phyloP scores from a whole-genome alignment of 2,797 vertebrate species.

The Pteronotus mesoamericanus region DNA sequence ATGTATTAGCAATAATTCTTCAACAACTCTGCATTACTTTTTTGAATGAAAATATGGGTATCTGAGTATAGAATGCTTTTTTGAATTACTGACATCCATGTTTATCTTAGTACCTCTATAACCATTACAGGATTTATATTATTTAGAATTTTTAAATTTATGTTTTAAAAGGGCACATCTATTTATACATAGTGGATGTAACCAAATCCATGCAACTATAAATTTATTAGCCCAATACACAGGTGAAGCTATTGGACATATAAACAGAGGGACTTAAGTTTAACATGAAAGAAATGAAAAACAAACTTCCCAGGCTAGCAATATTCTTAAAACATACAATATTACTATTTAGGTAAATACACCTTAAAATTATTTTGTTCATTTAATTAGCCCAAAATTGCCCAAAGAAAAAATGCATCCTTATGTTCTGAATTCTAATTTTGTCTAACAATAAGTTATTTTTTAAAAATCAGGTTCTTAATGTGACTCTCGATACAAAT shows the following conservation, averaged over 20 bases:
- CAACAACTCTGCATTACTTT: slow-evolving; percentile 19
- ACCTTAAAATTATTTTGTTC: not conserved
- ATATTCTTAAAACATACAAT: not conserved
- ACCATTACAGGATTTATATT: not conserved
- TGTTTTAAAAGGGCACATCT: not conserved
- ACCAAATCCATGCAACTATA: slow-evolving; percentile 7
- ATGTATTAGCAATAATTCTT: not conserved
- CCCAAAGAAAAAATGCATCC: not conserved
- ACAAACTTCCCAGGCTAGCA: not conserved
- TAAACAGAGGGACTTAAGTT: not conserved
- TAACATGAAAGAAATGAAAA: slow-evolving; percentile 9
- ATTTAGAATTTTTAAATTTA: not conserved
- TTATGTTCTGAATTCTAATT: slow-evolving; percentile 33
- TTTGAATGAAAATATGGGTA: slow-evolving; percentile 32
- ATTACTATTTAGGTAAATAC: not conserved
- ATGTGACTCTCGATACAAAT: not conserved
- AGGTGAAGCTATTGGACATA: slow-evolving; percentile 33
- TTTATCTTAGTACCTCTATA: not conserved
- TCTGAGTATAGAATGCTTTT: not conserved
- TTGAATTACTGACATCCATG: not conserved
- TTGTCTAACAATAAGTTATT: not conserved
- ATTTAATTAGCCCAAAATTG: not conserved
- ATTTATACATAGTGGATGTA: not conserved
- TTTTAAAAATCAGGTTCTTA: not conserved
- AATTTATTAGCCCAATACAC: not conserved